Evolutionary conservation across 2,888 invertebrate species (phyloP).

Genomic region (Dicycla oo): DNA sequence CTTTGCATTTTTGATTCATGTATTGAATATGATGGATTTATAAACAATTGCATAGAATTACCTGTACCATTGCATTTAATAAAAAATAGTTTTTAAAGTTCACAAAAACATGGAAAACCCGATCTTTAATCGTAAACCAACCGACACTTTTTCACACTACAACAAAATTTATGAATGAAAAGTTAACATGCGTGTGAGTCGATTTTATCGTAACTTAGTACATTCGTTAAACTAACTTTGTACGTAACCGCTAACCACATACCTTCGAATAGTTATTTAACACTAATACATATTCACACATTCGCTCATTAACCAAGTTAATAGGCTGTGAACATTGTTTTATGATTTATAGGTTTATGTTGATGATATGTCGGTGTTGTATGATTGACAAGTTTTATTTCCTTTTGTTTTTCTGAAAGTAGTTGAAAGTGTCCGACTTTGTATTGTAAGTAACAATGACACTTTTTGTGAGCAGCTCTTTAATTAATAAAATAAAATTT

Average conservation of each 20-base stretch:
- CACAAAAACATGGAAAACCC: slow-evolving; percentile 2
- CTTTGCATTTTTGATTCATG: too few species aligned
- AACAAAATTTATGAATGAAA: slow-evolving; percentile 45
- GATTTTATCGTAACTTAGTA: slow-evolving; percentile 13
- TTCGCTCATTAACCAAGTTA: slow-evolving; percentile 51
- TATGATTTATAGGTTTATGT: slow-evolving; percentile 34
- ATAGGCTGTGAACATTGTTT: slow-evolving; percentile 40
- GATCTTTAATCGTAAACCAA: background rate
- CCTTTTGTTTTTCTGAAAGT: background rate
- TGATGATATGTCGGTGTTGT: slow-evolving; percentile 42
- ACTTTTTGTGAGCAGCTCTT: background rate
- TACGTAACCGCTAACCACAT: slow-evolving; percentile 54
- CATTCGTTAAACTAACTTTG: slow-evolving; percentile 30
- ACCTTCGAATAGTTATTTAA: slow-evolving; percentile 59
- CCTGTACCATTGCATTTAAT: too few species aligned
- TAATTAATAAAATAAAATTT: too few species aligned
- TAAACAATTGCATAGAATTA: too few species aligned
- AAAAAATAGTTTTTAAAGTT: too few species aligned
- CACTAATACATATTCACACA: slow-evolving; percentile 61
- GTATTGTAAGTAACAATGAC: background rate
- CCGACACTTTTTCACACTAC: slow-evolving; percentile 12
- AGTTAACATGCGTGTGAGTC: slow-evolving; percentile 14
- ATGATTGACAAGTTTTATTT: slow-evolving; percentile 30
- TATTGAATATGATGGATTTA: too few species aligned
- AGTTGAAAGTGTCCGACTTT: background rate